Evolutionary conservation across 2,113 vertebrate species (phyloP), one percentile per base, ranked within the genome.

Genomic region (Pangasianodon hypophthalmus): DNA sequence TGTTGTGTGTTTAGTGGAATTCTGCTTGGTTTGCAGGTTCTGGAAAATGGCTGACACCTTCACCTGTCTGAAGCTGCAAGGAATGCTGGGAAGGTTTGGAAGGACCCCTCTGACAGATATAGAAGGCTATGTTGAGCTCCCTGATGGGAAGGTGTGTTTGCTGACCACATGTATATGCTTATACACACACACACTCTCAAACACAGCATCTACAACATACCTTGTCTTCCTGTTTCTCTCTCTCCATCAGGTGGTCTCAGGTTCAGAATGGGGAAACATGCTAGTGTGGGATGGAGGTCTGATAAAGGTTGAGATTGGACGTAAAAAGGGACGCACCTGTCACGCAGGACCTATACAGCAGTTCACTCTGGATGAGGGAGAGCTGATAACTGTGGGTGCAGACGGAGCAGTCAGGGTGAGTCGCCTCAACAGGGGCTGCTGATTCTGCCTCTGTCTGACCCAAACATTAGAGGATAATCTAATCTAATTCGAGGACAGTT

Each of bases 261-360:
- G 98, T n/a, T 96, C 97, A 13, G 97, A 97, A 86, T 98, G 98
- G 98, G 98, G 98, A 29, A 99, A 99, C 94, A 93, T 99, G 93
- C 95, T 99, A 89, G 94, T 99, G 69, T 99, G 98, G 98, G 97
- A 98, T 58, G 97, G 95, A 0, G 97, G 96, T 21, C 94, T 97
- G 87, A 97, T 99, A 91, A 98, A 98, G 92, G 96, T 96, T 44
- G 98, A 99, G 93, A 95, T 99, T 77, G 97, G 97, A 88, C 95
- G 95, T 21, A 91, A 88, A 88, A 94, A 91, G 9, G 93, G 50
- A 0, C 95, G 92, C 56, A 94, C 88, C 19, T 99, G 98, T 93
- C 98, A 99, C 18, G 13, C 26, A 0, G 98, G 97, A 9, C 88
- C 93, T 73, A 94, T 97, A 86, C 97, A 96, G 93, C 98, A 99